Percentiles rank a stretch among this genome's conserved stretches.
These are phyloP conservation scores for Epinotia bilunana DNA, from an alignment of 2,888 invertebrate genomes.

Conservation along the genomic window DNA sequence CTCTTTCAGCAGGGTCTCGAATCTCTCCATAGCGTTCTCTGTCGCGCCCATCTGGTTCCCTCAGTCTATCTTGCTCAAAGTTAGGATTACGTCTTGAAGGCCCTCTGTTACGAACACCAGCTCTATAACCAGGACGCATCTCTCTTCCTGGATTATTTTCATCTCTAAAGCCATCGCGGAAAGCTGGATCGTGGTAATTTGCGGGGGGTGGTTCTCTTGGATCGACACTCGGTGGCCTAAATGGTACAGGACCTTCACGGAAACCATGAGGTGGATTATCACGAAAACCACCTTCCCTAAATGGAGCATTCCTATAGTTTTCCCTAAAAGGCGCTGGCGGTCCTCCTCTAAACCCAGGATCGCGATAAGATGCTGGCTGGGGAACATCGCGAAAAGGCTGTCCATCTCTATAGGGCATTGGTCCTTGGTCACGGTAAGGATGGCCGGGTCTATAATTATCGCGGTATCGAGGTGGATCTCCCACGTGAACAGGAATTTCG, in stretches of 20 bases:
- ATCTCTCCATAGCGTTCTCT: conserved; percentile 73
- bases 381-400: conserved; percentile 64
- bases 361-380: conserved; percentile 61
- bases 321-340: conserved; percentile 70
- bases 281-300: conserved; percentile 71
- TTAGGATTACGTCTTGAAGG: conserved; percentile 71
- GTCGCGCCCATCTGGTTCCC: conserved; percentile 76
- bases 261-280: conserved; percentile 71
- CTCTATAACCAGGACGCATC: conserved; percentile 65
- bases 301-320: conserved; percentile 69
- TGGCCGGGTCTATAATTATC: conserved; percentile 73
- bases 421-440: conserved; percentile 71
- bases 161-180: conserved; percentile 72
- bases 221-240: conserved; percentile 73
- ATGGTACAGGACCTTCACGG: conserved; percentile 69
- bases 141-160: conserved; percentile 67
- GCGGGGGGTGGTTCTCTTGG: conserved; percentile 66
- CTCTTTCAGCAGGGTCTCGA: conserved; percentile 71
- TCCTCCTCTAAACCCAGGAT: conserved; percentile 68
- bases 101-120: conserved; percentile 65
- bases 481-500: conserved; percentile 77
- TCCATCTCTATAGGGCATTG: conserved; percentile 61
- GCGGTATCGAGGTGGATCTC: conserved; percentile 69
- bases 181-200: conserved; percentile 72
- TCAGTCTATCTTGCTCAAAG: conserved; percentile 70